phyloP scores from a whole-genome alignment of 2,888 invertebrate genomes.

The Pyrgus malvae region DNA sequence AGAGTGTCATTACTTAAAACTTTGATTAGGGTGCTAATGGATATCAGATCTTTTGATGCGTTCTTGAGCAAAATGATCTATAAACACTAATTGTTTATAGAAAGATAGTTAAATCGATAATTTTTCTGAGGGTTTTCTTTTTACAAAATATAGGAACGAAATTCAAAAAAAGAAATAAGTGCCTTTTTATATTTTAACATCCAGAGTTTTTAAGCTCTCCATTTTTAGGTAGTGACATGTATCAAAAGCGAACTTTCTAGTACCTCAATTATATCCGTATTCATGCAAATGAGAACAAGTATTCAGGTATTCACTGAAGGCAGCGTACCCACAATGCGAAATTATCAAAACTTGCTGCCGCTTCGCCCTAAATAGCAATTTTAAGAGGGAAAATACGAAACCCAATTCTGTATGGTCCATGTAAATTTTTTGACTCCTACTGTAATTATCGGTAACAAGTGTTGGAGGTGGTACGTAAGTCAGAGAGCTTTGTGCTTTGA shows the following conservation, averaged over 20 bases:
- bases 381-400: conserved; percentile 6
- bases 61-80: too few species aligned
- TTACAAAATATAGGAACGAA: too few species aligned
- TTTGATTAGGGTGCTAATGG: too few species aligned
- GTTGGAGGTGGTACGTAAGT: conserved; percentile 27
- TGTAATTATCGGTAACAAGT: conserved; percentile 44
- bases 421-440: conserved; percentile 16
- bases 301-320: neutral
- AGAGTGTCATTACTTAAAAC: too few species aligned
- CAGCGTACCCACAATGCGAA: conserved; percentile 2
- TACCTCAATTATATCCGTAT: neutral
- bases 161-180: too few species aligned
- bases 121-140: too few species aligned
- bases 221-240: neutral
- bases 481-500: conserved; percentile 35
- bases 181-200: too few species aligned
- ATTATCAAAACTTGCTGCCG: conserved; percentile 1
- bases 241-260: neutral
- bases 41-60: too few species aligned
- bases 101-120: too few species aligned
- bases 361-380: neutral
- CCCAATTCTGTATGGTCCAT: conserved; percentile 13
- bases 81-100: too few species aligned
- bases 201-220: too few species aligned
- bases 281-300: neutral